Base-by-base conservation (phyloP, 2,797 vertebrate genomes). In the Coilia nasus region DNA sequence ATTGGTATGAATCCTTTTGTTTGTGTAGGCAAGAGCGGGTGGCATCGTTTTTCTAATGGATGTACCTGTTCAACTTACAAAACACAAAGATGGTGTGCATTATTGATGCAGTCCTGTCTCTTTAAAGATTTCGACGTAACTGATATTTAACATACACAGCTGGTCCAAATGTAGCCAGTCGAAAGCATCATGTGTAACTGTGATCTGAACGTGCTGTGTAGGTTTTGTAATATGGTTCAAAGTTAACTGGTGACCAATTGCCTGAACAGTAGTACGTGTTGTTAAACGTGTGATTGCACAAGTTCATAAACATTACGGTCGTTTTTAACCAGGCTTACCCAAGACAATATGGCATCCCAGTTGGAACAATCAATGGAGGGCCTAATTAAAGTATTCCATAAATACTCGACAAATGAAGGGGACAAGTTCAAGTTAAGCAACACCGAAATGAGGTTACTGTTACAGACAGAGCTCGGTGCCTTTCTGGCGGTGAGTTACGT, bases 401-500 rank as follows among this genome's bases (percentile, higher is more conserved):
- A 91, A 0, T 97, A 99, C 83, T 99, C 98, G 0, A 95, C 93
- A 83, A 97, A 95, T 88, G 97, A 99, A 54, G 98, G 97, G 0
- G 96, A 98, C 93, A 98, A 97, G 89, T 96, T 95, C 92, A 98
- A 97, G 91, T 94, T 99, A 91, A 97, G 94, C 94, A 98, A 97
- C 85, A 89, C 85, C 0, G 98, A 99, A 90, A 87, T 99, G 88
- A 98, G 96, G 90, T 95, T 91, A n/a, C 93, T 99, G 83, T 89
- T 99, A 14, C 92, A 96, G 85, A 94, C 91, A 0, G 96, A 99
- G 85, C 94, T 99, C 21, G 41, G 90, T 0, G 94, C 93, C 15
- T 96, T 97, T 89, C 88, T 97, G 86, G 89, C 95, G 1, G 98
- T 98, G 87, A 94, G 96, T 90, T 17, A 21, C 12, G 21, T 54